Conservation (phyloP, 2,113 vertebrate genomes). For the Heterotis niloticus region DNA sequence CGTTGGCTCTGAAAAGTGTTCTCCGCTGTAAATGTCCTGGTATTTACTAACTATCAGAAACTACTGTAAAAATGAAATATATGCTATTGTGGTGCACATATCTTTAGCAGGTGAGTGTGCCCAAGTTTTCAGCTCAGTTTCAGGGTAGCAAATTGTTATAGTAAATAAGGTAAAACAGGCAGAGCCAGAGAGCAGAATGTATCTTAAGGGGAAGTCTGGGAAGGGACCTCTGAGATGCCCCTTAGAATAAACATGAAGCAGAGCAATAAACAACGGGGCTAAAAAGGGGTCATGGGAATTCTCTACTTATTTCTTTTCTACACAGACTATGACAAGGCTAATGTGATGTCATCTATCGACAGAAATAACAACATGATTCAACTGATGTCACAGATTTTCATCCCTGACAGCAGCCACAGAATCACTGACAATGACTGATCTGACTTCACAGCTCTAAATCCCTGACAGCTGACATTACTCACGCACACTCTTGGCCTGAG, state of each 20-base stretch:
- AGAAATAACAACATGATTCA: too few relatives aligned
- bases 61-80: not conserved
- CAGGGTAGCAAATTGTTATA: not conserved
- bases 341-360: too few relatives aligned
- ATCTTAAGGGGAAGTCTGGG: not conserved
- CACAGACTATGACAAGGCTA: too few relatives aligned
- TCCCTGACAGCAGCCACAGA: too few relatives aligned
- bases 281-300: too few relatives aligned
- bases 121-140: slow-evolving; percentile 6
- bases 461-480: not conserved
- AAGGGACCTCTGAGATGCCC: not conserved
- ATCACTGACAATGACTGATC: not conserved
- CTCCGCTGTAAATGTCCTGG: too few relatives aligned
- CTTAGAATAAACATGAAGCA: not conserved
- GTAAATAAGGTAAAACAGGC: not conserved
- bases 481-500: not conserved
- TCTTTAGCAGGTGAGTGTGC: not conserved
- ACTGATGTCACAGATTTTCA: too few relatives aligned
- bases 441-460: not conserved
- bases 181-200: not conserved
- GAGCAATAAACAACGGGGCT: not conserved
- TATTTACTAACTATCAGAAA: not conserved
- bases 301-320: too few relatives aligned
- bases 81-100: not conserved
- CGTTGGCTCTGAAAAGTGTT: too few relatives aligned